Percentiles rank a stretch among this genome's conserved stretches.
Conservation (phyloP, 2,797 vertebrate species). For the Chanos chanos region DNA sequence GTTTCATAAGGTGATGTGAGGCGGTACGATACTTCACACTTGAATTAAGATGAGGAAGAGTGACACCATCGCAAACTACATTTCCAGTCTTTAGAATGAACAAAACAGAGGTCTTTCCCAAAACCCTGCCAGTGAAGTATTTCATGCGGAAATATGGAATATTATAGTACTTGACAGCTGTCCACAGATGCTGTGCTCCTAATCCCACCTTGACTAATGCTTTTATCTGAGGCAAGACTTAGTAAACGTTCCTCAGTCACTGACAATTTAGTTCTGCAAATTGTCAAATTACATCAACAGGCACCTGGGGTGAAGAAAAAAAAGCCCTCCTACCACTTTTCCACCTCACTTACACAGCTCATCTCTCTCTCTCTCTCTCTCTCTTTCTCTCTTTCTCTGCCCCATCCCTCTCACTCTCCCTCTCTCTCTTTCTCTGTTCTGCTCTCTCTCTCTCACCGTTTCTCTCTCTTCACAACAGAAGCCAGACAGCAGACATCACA, state of each 20-base stretch:
- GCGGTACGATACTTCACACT: too few relatives aligned
- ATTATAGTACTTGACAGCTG: too few relatives aligned
- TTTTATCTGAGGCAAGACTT: constrained; percentile 8
- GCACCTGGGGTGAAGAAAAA: background rate
- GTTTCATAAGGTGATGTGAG: too few relatives aligned
- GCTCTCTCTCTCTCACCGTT: background rate
- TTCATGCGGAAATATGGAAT: too few relatives aligned
- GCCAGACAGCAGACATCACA: constrained; percentile 38
- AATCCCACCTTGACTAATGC: background rate
- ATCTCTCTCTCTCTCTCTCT: background rate
- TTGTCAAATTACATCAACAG: too few relatives aligned
- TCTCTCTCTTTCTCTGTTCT: background rate
- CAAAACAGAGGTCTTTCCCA: too few relatives aligned
- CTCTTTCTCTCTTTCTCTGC: background rate
- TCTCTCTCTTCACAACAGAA: constrained; percentile 42
- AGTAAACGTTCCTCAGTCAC: background rate
- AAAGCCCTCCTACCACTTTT: background rate
- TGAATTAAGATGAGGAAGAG: too few relatives aligned
- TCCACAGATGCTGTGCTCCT: background rate
- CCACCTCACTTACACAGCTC: background rate
- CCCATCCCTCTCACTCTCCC: background rate
- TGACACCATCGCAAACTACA: too few relatives aligned
- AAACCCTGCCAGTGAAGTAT: too few relatives aligned
- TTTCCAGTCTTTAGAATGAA: too few relatives aligned
- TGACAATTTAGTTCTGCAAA: background rate